These are phyloP conservation scores for Eupristina koningsbergeri DNA, from an alignment of 1,140 invertebrate genomes.

Conservation along the genomic window DNA sequence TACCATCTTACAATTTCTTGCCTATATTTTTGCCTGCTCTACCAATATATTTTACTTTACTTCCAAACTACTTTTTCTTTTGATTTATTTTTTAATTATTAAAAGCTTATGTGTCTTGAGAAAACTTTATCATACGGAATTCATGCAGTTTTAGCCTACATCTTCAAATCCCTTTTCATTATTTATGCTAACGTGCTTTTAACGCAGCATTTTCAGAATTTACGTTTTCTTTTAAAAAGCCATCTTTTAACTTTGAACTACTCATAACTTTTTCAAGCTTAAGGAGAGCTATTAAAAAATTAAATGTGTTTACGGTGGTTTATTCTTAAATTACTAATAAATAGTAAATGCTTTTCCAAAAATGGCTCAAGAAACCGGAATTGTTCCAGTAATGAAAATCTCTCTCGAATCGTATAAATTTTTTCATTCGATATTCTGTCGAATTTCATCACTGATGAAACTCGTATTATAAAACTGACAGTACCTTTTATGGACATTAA, in stretches of 20 bases:
- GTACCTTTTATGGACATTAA: background rate
- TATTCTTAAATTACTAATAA: background rate
- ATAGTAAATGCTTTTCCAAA: background rate
- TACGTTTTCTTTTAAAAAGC: background rate
- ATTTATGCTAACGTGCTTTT: background rate
- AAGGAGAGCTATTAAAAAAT: background rate
- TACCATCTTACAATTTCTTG: background rate
- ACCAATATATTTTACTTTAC: background rate
- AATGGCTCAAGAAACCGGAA: background rate
- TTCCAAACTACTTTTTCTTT: background rate
- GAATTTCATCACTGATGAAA: background rate
- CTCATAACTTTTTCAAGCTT: background rate
- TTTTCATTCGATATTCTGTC: background rate
- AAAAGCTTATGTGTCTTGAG: background rate
- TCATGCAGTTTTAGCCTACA: background rate
- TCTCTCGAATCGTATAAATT: background rate
- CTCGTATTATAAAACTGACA: background rate
- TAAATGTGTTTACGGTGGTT: background rate
- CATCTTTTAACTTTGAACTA: background rate
- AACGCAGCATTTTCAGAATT: background rate
- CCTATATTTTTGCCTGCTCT: background rate
- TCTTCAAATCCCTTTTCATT: background rate
- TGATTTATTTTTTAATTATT: background rate
- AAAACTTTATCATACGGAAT: background rate
- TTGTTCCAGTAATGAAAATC: background rate